Base-by-base conservation (phyloP, 2,888 invertebrate species). In the Apoderus coryli region DNA sequence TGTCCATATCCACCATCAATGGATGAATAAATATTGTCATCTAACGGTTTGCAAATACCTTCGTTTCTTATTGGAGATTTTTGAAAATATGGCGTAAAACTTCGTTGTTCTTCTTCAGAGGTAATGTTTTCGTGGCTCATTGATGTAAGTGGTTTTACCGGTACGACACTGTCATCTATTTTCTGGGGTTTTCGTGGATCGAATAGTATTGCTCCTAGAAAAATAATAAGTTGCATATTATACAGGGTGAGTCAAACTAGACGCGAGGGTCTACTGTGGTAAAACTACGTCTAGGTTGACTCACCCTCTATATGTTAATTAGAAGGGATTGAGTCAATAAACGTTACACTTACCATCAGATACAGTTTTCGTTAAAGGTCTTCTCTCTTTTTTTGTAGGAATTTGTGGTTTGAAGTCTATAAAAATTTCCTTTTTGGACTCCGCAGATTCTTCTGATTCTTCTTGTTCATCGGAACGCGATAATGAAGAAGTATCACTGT, bases 381-480 rank as follows among this genome's bases (percentile, higher is more conserved):
- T 48, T 41, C 57, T 52, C 56, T 6, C 7, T 6, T 7, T n/a
- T 6, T 6, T 19, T 6, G 14, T 11, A 4, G 76, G 72, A 9
- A 72, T 60, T 38, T 72, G 68, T 4, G 86, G 86, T 57, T 86
- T 84, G 53, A 85, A 86, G 52, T 86, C 81, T 41, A 86, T 85
- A 38, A 86, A 76, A 33, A 86, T 85, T 22, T 85, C 85, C 44
- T 72, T 71, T 43, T 72, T 68, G 39, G 70, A 64, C 51, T 69
- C 63, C 3, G 35, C 38, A 26, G 54, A 56, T 35, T 58, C 56
- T 35, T 57, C 56, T n/a, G n/a, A n/a, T 5, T 53, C 54, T 35
- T 55, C 54, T 32, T 53, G 48, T 31, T 53, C 53, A 32, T 53
- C 52, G 16, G 51, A 52, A 33, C 47, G 50, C 7, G 53, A 50